Percentiles rank a stretch among this genome's conserved stretches.
Conservation (phyloP, 2,888 invertebrate species). For the Cerceris rybyensis region DNA sequence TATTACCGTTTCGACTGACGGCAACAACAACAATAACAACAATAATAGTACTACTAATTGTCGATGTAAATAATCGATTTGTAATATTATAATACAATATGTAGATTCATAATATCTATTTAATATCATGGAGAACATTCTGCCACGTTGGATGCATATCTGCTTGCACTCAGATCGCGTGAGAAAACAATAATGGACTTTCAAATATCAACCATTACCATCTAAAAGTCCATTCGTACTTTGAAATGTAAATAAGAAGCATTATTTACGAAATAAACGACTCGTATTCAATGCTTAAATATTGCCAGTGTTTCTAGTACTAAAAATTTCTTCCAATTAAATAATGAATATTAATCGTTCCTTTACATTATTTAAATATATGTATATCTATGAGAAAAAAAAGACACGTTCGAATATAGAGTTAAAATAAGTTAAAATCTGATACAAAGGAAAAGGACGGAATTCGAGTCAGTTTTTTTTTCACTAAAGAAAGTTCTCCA, state of each 20-base stretch:
- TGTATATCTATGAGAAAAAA: no score
- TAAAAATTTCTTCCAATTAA: no score
- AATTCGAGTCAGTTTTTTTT: background rate
- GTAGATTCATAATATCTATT: conserved; percentile 22
- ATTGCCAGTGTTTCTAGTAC: background rate
- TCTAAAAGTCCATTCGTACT: background rate
- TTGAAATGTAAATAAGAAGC: background rate
- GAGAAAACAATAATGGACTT: background rate
- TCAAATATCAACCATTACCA: background rate
- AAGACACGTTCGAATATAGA: no score
- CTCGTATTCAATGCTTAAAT: background rate
- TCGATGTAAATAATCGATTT: conserved; percentile 26
- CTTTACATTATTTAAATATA: no score
- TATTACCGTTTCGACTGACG: conserved; percentile 2
- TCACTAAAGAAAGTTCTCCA: background rate
- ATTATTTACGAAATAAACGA: background rate
- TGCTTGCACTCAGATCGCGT: background rate
- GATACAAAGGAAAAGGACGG: no score
- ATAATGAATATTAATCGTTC: no score
- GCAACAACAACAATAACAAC: conserved; percentile 15
- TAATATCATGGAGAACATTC: conserved; percentile 35
- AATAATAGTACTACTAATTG: conserved; percentile 38
- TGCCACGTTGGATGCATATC: background rate
- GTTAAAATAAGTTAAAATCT: no score
- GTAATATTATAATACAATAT: conserved; percentile 15